Percentiles rank a stretch among this genome's conserved stretches.
These are phyloP conservation scores for Notodonta ziczac DNA, from an alignment of 2,888 invertebrate genomes.

Conservation along the genomic window DNA sequence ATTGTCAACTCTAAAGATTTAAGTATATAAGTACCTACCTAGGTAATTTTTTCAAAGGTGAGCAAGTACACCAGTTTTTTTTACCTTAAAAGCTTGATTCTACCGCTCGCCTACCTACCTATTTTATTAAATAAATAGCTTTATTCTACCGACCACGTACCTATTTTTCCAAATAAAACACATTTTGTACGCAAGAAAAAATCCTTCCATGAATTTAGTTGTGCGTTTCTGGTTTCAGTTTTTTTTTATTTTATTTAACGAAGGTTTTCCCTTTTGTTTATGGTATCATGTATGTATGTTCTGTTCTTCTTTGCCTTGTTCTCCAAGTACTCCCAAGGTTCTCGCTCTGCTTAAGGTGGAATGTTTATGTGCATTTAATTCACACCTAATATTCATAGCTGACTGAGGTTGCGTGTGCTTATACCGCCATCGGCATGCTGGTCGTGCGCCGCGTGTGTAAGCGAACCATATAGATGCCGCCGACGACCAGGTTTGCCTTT, in stretches of 20 bases:
- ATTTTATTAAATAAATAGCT: too few species aligned
- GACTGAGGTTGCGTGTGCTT: conserved; percentile 39
- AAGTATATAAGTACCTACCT: too few species aligned
- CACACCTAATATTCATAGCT: conserved; percentile 46
- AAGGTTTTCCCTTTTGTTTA: background rate
- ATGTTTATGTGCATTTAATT: conserved; percentile 45
- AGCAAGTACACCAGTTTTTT: too few species aligned
- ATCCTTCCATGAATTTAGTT: background rate
- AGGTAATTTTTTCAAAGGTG: too few species aligned
- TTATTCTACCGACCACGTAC: too few species aligned
- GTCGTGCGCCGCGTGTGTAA: conserved; percentile 49
- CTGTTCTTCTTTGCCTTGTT: background rate
- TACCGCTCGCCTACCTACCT: too few species aligned
- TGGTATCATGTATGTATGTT: background rate
- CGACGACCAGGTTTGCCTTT: conserved; percentile 40
- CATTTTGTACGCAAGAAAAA: background rate
- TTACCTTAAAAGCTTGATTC: too few species aligned
- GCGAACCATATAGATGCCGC: conserved; percentile 64
- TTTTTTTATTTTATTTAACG: too few species aligned
- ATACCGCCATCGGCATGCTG: conserved; percentile 55
- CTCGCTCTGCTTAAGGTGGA: conserved; percentile 9
- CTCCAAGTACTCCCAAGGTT: background rate
- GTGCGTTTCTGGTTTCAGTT: background rate
- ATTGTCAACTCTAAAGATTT: background rate
- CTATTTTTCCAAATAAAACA: too few species aligned